Conservation (phyloP, 2,888 invertebrate genomes). For the Drosophila acutilabella region DNA sequence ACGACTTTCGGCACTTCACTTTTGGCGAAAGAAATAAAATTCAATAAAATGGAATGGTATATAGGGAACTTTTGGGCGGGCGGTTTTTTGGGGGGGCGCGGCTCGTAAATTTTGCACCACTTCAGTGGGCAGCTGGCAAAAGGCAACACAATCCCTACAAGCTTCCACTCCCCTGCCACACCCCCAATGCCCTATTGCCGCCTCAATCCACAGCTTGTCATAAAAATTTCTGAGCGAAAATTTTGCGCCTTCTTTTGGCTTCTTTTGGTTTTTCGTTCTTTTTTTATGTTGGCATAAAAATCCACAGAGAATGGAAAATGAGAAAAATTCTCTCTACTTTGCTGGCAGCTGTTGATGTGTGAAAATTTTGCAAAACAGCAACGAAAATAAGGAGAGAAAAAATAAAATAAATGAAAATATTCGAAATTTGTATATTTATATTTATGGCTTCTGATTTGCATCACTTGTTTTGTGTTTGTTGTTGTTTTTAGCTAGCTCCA, state of each 20-base stretch:
- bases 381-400: slow-evolving; percentile 4
- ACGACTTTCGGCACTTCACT: slow-evolving; percentile 64
- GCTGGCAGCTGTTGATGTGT: slow-evolving; percentile 69
- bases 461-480: slow-evolving; percentile 30
- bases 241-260: slow-evolving; percentile 58
- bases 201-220: slow-evolving; percentile 28
- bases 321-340: slow-evolving; percentile 40
- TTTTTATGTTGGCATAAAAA: slow-evolving; percentile 66
- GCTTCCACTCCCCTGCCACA: neutral
- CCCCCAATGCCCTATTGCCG: neutral
- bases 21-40: slow-evolving; percentile 70
- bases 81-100: slow-evolving; percentile 23
- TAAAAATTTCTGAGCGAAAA: slow-evolving; percentile 60
- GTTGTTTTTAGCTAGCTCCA: slow-evolving; percentile 41
- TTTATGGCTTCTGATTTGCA: slow-evolving; percentile 55
- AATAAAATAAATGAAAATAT: slow-evolving; percentile 25
- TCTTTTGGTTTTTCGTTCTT: slow-evolving; percentile 19
- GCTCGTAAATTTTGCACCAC: slow-evolving; percentile 76
- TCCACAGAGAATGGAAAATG: slow-evolving; percentile 49
- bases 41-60: slow-evolving; percentile 67
- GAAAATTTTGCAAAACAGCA: slow-evolving; percentile 56
- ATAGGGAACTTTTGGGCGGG: slow-evolving; percentile 1
- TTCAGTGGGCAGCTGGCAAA: slow-evolving; percentile 60
- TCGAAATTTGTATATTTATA: slow-evolving; percentile 34
- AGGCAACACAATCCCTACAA: slow-evolving; percentile 42